A percentile compares a stretch with the other conserved stretches of the same genome.
phyloP scores from a whole-genome alignment of 2,888 invertebrate species.

The Lamproptera curius region DNA sequence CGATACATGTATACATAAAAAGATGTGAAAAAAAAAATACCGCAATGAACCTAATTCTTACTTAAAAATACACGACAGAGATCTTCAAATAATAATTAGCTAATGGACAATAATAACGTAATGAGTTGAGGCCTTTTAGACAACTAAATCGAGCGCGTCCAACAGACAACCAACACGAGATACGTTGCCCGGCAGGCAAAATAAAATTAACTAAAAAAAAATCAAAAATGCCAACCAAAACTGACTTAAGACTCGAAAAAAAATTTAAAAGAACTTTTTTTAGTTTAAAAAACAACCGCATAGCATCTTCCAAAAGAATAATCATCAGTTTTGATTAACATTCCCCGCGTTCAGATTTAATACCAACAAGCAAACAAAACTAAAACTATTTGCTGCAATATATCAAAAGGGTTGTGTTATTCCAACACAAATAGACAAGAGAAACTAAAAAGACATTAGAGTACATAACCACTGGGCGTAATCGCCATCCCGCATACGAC shows the following conservation, averaged over 20 bases:
- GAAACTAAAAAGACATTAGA: slow-evolving; percentile 46
- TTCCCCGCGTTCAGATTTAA: slow-evolving; percentile 41
- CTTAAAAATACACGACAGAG: slow-evolving; percentile 42
- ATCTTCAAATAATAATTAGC: slow-evolving; percentile 57
- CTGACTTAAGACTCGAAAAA: too few species aligned
- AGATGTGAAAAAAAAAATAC: slow-evolving; percentile 40
- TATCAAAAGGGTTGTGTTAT: slow-evolving; percentile 15
- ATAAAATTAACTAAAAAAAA: slow-evolving; percentile 27
- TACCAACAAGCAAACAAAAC: slow-evolving; percentile 36
- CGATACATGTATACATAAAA: not conserved
- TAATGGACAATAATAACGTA: slow-evolving; percentile 42
- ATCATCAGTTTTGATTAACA: slow-evolving; percentile 46
- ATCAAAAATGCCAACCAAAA: slow-evolving; percentile 48
- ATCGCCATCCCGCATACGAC: slow-evolving; percentile 45
- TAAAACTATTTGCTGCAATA: slow-evolving; percentile 9
- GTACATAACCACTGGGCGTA: slow-evolving; percentile 48
- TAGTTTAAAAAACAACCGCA: too few species aligned
- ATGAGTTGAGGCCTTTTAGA: slow-evolving; percentile 34
- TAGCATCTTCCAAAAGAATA: too few species aligned
- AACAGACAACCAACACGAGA: not conserved
- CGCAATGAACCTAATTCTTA: slow-evolving; percentile 40
- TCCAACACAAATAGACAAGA: slow-evolving; percentile 30
- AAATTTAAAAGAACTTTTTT: too few species aligned
- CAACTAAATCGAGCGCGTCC: slow-evolving; percentile 12
- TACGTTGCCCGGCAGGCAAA: slow-evolving; percentile 5